Conservation (phyloP, 1,140 invertebrate species). For the Pentalonia nigronervosa region DNA sequence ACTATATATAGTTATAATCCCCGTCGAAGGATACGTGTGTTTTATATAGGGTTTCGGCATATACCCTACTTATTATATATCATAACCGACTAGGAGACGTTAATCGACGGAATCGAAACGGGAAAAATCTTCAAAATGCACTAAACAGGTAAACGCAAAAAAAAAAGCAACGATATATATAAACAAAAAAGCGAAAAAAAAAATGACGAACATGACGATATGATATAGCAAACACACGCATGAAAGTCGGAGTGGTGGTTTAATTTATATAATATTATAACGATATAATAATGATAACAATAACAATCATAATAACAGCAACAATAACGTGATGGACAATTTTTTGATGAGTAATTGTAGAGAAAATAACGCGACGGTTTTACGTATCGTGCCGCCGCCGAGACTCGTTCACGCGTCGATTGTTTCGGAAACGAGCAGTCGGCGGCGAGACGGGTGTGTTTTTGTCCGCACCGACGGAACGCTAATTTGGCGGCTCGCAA, state of each 20-base stretch:
- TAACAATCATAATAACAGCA: too few species aligned
- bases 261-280: too few species aligned
- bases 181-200: not conserved
- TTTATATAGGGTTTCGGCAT: too few species aligned
- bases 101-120: not conserved
- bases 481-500: conserved; percentile 9
- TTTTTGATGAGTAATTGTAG: not conserved
- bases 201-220: too few species aligned
- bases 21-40: too few species aligned
- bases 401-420: conserved; percentile 3
- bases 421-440: conserved; percentile 30
- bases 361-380: not conserved
- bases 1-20: not conserved
- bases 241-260: too few species aligned
- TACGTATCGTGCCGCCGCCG: not conserved
- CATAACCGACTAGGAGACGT: not conserved
- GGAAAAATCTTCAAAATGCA: not conserved
- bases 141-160: not conserved
- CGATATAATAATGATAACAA: too few species aligned
- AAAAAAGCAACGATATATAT: not conserved
- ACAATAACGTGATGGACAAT: not conserved
- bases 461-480: not conserved
- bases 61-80: too few species aligned
- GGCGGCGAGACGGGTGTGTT: conserved; percentile 33
- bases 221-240: not conserved